phyloP scores from a whole-genome alignment of 2,113 vertebrate genomes.

The Clarias gariepinus region DNA sequence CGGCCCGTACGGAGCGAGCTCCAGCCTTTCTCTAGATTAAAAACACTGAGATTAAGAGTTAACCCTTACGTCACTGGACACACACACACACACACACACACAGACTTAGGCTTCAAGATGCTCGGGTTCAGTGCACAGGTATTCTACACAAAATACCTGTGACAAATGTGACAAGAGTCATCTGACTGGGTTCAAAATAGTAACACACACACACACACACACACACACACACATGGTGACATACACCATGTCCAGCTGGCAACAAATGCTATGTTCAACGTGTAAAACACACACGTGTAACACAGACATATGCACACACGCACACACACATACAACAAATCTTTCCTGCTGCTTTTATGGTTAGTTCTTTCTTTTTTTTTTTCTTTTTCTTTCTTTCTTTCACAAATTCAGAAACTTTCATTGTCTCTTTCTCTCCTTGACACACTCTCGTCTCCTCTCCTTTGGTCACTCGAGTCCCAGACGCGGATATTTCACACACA shows the following conservation, averaged over 20 bases:
- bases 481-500: slow-evolving; percentile 19
- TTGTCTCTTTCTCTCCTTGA: slow-evolving; percentile 10
- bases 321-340: neutral
- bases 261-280: too few relatives aligned
- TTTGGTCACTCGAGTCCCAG: neutral
- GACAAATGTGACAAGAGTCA: neutral
- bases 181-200: neutral
- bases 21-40: slow-evolving; percentile 81
- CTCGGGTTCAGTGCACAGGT: neutral
- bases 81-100: neutral
- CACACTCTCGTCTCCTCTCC: neutral
- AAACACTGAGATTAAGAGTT: slow-evolving; percentile 80
- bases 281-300: neutral
- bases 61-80: slow-evolving; percentile 66
- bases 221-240: neutral
- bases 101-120: too few relatives aligned
- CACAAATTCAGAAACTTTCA: slow-evolving; percentile 21
- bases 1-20: slow-evolving; percentile 78
- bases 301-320: neutral
- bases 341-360: neutral
- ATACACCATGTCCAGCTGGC: neutral
- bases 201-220: neutral
- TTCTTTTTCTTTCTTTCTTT: neutral
- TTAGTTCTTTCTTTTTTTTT: neutral
- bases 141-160: neutral